phyloP scores from a whole-genome alignment of 1,140 invertebrate genomes.

The Asobara japonica region DNA sequence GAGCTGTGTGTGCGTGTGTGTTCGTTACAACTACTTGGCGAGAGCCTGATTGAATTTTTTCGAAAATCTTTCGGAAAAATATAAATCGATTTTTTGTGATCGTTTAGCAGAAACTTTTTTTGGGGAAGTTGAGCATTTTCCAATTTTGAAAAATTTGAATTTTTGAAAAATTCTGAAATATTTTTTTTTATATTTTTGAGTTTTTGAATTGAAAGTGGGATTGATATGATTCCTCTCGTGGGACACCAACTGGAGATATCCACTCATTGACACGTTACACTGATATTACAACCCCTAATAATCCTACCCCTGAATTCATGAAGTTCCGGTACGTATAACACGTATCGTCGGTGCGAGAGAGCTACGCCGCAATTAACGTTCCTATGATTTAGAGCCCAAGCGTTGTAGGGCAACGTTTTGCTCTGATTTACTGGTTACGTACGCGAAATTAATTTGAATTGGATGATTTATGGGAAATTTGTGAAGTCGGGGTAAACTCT shows the following conservation, averaged over 20 bases:
- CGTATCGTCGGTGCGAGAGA: constrained; percentile 37
- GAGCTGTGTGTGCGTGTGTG: no score
- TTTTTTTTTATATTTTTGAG: no score
- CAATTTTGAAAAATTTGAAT: no score
- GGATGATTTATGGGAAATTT: constrained; percentile 8
- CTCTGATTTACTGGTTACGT: constrained; percentile 50
- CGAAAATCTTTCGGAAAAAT: no score
- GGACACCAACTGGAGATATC: background rate
- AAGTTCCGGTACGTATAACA: constrained; percentile 49
- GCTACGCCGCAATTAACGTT: constrained; percentile 53
- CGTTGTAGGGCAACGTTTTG: constrained; percentile 49
- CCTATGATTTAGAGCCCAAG: constrained; percentile 54
- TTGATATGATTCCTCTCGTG: no score
- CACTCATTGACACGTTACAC: background rate
- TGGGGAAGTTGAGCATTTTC: no score
- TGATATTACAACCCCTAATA: background rate
- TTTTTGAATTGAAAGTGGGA: no score
- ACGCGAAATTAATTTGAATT: constrained; percentile 56
- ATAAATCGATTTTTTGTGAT: no score
- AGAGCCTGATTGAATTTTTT: no score
- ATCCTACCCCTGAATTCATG: constrained; percentile 35
- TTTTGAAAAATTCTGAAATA: no score
- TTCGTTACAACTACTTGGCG: no score
- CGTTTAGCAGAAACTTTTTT: no score
- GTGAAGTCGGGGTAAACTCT: background rate